Percentiles rank a stretch among this genome's conserved stretches.
Conservation (phyloP, 2,113 vertebrate genomes). For the Gulo gulo region DNA sequence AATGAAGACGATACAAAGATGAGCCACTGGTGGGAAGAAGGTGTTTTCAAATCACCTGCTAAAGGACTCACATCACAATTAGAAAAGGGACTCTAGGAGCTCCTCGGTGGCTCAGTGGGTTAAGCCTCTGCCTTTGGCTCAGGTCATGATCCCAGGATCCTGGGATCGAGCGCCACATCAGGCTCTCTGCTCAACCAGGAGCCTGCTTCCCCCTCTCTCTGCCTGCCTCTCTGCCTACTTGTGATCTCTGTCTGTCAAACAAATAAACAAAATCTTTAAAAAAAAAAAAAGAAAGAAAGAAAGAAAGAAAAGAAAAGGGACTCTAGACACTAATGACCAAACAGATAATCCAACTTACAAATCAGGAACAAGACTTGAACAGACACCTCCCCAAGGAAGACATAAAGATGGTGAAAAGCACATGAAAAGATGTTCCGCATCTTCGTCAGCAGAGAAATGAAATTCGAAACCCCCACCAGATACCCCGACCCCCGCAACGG, state of each 20-base stretch:
- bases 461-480: background rate
- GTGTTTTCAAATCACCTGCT: background rate
- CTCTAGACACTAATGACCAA: too few species aligned
- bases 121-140: too few species aligned
- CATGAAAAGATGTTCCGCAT: background rate
- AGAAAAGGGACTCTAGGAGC: background rate
- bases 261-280: too few species aligned
- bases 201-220: too few species aligned
- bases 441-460: background rate
- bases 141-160: too few species aligned
- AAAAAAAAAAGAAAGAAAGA: too few species aligned
- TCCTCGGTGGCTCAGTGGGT: too few species aligned
- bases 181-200: too few species aligned
- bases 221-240: too few species aligned
- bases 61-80: background rate
- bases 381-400: background rate
- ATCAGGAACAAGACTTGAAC: background rate
- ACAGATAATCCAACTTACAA: background rate
- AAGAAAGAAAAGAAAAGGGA: too few species aligned
- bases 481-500: rapidly evolving
- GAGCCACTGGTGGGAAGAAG: background rate
- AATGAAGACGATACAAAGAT: background rate
- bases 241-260: too few species aligned
- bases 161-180: too few species aligned
- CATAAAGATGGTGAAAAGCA: background rate